Evolutionary conservation across 2,888 invertebrate species (phyloP).

Genomic region (Plagodis dolabraria): DNA sequence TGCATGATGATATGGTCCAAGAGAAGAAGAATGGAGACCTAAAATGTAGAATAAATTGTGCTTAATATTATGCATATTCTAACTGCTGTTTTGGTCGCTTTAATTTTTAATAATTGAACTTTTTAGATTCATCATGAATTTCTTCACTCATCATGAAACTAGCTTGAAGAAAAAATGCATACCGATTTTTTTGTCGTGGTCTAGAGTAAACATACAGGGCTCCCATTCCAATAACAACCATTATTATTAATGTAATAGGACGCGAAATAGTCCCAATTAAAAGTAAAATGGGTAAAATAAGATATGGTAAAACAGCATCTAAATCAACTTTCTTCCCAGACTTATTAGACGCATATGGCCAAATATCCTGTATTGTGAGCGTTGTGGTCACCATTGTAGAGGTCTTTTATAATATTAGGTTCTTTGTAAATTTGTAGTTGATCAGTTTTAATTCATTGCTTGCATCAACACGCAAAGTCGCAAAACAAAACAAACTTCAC

Average conservation of each 20-base stretch:
- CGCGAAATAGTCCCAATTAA: conserved; percentile 66
- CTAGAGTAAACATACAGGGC: conserved; percentile 71
- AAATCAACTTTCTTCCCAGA: conserved; percentile 64
- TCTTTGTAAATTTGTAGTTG: no score
- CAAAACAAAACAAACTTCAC: no score
- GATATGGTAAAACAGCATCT: conserved; percentile 70
- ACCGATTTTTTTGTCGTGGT: conserved; percentile 79
- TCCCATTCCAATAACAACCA: conserved; percentile 75
- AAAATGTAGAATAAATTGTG: conserved; percentile 11
- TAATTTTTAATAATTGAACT: conserved; percentile 1
- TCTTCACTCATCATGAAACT: background rate
- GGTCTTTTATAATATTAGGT: no score
- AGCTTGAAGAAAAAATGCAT: conserved; percentile 2
- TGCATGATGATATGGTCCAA: conserved; percentile 89
- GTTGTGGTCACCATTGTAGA: conserved; percentile 54
- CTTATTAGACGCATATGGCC: conserved; percentile 56
- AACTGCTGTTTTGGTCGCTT: background rate
- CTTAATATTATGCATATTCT: conserved; percentile 3
- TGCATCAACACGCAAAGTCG: no score
- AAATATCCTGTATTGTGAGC: conserved; percentile 65
- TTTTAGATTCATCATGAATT: background rate
- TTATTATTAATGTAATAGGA: conserved; percentile 64
- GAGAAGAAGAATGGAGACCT: conserved; percentile 90
- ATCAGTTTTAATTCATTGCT: no score
- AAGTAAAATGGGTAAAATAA: conserved; percentile 69